These are phyloP conservation scores for Venusia cambrica DNA, from an alignment of 2,888 invertebrate species.

Conservation along the genomic window DNA sequence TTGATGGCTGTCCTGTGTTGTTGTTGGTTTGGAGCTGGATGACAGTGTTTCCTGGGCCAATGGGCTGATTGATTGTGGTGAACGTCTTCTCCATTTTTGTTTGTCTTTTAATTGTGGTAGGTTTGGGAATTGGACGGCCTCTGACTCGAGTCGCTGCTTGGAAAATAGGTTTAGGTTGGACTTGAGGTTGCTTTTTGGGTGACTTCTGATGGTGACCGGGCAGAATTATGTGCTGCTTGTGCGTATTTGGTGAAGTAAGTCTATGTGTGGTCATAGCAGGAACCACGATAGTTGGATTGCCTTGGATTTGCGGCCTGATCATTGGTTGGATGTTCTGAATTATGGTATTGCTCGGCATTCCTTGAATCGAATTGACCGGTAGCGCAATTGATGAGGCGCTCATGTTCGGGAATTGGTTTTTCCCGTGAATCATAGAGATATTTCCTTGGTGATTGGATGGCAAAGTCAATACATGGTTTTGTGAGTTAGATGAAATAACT, in stretches of 20 bases:
- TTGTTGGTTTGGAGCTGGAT: constrained; percentile 81
- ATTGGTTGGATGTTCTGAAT: constrained; percentile 77
- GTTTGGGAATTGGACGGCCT: constrained; percentile 72
- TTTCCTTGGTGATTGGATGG: constrained; percentile 66
- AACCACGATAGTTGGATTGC: constrained; percentile 71
- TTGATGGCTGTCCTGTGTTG: constrained; percentile 81
- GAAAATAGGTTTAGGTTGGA: constrained; percentile 75
- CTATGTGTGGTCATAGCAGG: constrained; percentile 73
- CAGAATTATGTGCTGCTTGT: constrained; percentile 70
- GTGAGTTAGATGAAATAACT: constrained; percentile 76
- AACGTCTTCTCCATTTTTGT: constrained; percentile 73
- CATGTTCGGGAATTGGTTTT: constrained; percentile 75
- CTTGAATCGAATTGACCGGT: constrained; percentile 74
- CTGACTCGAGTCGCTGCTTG: constrained; percentile 67
- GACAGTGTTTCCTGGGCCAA: constrained; percentile 74
- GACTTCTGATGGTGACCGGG: constrained; percentile 69
- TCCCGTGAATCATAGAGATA: constrained; percentile 67
- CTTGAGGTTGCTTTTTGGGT: constrained; percentile 71
- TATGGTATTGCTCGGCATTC: constrained; percentile 68
- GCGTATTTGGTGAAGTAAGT: constrained; percentile 67
- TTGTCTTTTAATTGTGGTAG: constrained; percentile 70
- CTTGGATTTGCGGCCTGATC: constrained; percentile 72
- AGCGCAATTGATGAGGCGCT: constrained; percentile 74
- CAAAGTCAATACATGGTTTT: constrained; percentile 73
- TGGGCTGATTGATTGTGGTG: constrained; percentile 71